Base-by-base conservation (phyloP, 2,797 vertebrate genomes). In the Petrocephalus sullivani region DNA sequence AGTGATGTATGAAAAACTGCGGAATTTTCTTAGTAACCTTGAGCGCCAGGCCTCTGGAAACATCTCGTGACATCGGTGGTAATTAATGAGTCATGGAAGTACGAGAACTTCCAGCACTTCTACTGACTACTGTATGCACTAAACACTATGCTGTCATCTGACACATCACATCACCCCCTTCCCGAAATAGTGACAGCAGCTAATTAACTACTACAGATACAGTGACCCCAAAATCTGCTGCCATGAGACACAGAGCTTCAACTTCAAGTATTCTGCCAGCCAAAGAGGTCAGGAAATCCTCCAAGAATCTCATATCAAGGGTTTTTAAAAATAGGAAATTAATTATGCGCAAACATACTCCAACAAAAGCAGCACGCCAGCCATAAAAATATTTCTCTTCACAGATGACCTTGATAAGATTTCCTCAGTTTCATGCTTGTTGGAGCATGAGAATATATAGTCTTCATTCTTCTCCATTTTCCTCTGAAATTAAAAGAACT, bases 251-350 rank as follows among this genome's bases (percentile, higher is more conserved):
- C 41, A 3, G 71, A 78, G 71, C 5, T 78, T 78, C 71, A 78
- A 67, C 71, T 41, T 78, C 33, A 57, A 85, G 28, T 14, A 54
- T 57, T 53, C 49, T 56, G 21, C 46, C 10, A 54, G 54, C 85
- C 57, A 57, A 37, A 86, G 54, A 57, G 53, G 28, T 57, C 51
- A 57, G 54, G 12, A 33, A 28, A 86, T 57, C 28, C 16, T 85
- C n/a, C 28, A 86, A 57, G 33, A 86, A 33, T 60, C 54, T 28
- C 54, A 37, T 56, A 57, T 37, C 16, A 37, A 86, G 54, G 19
- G 56, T 37, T 78, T 78, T 78, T 78, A 41, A 41, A 87, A 87
- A 87, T 75, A 71, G 61, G n/a, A 88, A 83, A 84, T 84, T 28
- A 83, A 88, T 83, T 83, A 60, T 33, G 60, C 57, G 81, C 37